Percentiles rank a stretch among this genome's conserved stretches.
Evolutionary conservation across 2,797 vertebrate genomes (phyloP).

Genomic region (Karalla daura): DNA sequence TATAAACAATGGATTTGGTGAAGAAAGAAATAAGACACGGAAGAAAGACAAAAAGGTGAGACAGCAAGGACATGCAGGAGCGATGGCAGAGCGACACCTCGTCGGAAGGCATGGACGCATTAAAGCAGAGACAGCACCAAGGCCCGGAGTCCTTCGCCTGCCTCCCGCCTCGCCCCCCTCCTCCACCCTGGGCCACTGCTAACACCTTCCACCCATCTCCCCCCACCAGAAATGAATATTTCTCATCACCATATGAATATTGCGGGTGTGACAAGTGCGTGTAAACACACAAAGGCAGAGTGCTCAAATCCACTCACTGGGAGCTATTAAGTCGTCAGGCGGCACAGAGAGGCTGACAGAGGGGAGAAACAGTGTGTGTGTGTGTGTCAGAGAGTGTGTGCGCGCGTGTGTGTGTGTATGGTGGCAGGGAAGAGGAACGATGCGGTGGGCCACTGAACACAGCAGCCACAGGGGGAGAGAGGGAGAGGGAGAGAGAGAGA

Average conservation of each 20-base stretch:
- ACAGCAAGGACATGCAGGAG: not conserved
- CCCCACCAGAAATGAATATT: slow-evolving; percentile 90
- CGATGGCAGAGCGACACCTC: not conserved
- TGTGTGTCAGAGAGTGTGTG: slow-evolving; percentile 78
- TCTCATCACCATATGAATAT: slow-evolving; percentile 99
- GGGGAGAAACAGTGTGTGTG: slow-evolving; percentile 63
- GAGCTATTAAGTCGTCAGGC: slow-evolving; percentile 99
- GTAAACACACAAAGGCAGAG: slow-evolving; percentile 98
- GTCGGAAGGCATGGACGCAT: slow-evolving; percentile 13
- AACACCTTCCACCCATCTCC: slow-evolving; percentile 14
- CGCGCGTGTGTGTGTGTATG: slow-evolving; percentile 74
- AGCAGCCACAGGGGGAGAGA: slow-evolving; percentile 44
- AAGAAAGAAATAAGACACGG: not conserved
- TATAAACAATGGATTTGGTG: not conserved
- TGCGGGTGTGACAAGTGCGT: slow-evolving; percentile 97
- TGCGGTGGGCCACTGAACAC: slow-evolving; percentile 62
- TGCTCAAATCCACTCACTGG: slow-evolving; percentile 98
- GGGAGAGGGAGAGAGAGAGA: slow-evolving; percentile 24
- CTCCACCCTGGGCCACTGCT: slow-evolving; percentile 5
- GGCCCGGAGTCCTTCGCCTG: not conserved
- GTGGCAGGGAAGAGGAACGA: slow-evolving; percentile 65
- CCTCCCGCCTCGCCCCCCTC: slow-evolving; percentile 11
- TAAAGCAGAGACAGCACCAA: slow-evolving; percentile 9
- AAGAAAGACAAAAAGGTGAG: not conserved
- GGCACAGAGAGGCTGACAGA: slow-evolving; percentile 88